Percentiles rank a stretch among this genome's conserved stretches.
phyloP scores from a whole-genome alignment of 2,888 invertebrate genomes.

The Protodeltote pygarga region DNA sequence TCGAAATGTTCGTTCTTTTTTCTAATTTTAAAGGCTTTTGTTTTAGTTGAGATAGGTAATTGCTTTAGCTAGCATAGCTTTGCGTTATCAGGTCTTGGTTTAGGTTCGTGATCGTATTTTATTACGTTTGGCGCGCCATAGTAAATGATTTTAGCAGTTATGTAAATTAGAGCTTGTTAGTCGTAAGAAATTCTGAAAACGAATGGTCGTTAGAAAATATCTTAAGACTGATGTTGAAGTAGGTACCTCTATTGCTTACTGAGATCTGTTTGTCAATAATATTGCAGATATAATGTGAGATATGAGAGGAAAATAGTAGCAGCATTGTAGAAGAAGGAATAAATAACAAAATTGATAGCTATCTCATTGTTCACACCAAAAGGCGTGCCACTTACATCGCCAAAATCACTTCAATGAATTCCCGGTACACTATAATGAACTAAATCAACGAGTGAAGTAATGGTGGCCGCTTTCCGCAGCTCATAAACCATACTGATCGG shows the following conservation, averaged over 20 bases:
- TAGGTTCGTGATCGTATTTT: conserved; percentile 10
- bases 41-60: conserved; percentile 1
- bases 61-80: not conserved
- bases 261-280: not conserved
- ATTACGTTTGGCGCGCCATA: conserved; percentile 3
- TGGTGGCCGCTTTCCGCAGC: conserved; percentile 67
- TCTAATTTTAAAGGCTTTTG: conserved; percentile 9
- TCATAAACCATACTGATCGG: conserved; percentile 73
- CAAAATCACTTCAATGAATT: conserved; percentile 57
- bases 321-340: conserved; percentile 12
- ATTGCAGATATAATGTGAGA: conserved; percentile 9
- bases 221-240: conserved; percentile 11
- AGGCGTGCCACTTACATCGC: conserved; percentile 34
- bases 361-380: conserved; percentile 36
- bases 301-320: conserved; percentile 13
- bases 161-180: conserved; percentile 41
- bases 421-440: conserved; percentile 65
- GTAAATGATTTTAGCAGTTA: conserved; percentile 33
- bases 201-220: conserved; percentile 28
- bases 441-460: conserved; percentile 63
- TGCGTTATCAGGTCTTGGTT: not conserved
- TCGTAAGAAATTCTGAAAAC: conserved; percentile 30
- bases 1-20: conserved; percentile 35
- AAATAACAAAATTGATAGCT: conserved; percentile 32
- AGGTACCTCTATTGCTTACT: not conserved